Conservation (phyloP, 1,140 invertebrate genomes). For the Habropoda laboriosa region DNA sequence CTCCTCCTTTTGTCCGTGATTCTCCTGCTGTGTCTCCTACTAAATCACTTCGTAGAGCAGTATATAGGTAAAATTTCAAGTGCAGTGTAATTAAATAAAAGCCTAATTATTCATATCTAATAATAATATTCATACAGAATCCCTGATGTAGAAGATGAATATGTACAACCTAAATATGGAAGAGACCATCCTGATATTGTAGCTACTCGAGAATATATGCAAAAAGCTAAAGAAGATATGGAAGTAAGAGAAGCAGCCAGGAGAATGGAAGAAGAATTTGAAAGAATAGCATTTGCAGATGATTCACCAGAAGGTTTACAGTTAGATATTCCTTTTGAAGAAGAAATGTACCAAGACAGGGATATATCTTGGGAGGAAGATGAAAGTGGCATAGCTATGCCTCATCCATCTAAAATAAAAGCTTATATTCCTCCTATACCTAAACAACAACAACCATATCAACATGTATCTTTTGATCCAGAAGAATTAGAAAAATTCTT, state of each 20-base stretch:
- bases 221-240: constrained; percentile 24
- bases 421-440: constrained; percentile 17
- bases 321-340: constrained; percentile 48
- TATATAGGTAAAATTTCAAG: background rate
- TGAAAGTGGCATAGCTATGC: constrained; percentile 12
- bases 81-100: background rate
- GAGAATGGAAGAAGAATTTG: constrained; percentile 50
- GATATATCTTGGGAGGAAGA: constrained; percentile 63
- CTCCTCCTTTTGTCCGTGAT: background rate
- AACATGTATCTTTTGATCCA: constrained; percentile 35
- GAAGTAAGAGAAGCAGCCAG: constrained; percentile 34
- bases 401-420: constrained; percentile 46
- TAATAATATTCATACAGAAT: background rate
- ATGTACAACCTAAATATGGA: constrained; percentile 51
- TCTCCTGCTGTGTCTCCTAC: background rate
- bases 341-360: constrained; percentile 52
- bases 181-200: constrained; percentile 57
- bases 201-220: constrained; percentile 54
- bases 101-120: too few relatives aligned
- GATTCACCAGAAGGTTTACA: constrained; percentile 33
- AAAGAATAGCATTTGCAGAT: constrained; percentile 17
- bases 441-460: background rate
- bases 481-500: constrained; percentile 68
- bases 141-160: constrained; percentile 49
- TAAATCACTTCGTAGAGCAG: background rate